Percentiles rank a stretch among this genome's conserved stretches.
These are phyloP conservation scores for Syrista parreyssii DNA, from an alignment of 2,888 invertebrate genomes.

Conservation along the genomic window DNA sequence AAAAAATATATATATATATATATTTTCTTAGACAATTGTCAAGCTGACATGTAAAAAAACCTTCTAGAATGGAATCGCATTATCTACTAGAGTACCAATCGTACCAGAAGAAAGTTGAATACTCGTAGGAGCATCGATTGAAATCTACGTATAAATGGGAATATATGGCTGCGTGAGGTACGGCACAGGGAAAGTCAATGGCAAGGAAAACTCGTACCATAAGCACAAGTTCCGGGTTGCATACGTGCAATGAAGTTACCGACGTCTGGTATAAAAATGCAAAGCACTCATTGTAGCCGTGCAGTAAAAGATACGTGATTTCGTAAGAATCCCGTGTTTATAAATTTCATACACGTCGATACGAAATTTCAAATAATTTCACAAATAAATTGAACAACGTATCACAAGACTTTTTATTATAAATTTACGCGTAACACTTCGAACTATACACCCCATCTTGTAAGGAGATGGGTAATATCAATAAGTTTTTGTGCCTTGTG, in stretches of 20 bases:
- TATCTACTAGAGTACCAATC: not conserved
- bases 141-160: not conserved
- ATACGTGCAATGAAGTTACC: not conserved
- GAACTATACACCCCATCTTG: not conserved
- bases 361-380: not conserved
- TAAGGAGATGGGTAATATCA: not conserved
- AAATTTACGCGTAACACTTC: not conserved
- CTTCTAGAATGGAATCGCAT: not conserved
- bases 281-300: not conserved
- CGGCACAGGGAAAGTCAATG: not conserved
- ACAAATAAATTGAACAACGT: not conserved
- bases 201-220: not conserved
- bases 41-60: not conserved
- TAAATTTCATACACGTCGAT: not conserved
- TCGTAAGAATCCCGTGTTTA: not conserved
- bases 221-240: not conserved
- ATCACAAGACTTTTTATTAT: not conserved
- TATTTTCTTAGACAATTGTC: not conserved
- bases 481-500: not conserved
- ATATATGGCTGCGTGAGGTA: not conserved
- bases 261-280: not conserved
- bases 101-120: not conserved
- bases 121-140: not conserved
- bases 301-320: not conserved
- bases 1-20: not conserved